Evolutionary conservation across 1,140 invertebrate genomes (phyloP).

Genomic region (fruit fly (Drosophila melanogaster)): Release_6_plus_ISO1_MT NT_037436.4:14637501-14638000

Average conservation of each 20-base stretch:
- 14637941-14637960: constrained; percentile 16
- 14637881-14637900: constrained; percentile 47
- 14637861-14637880: constrained; percentile 20
- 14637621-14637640: constrained; percentile 5
- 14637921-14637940: constrained; percentile 50
- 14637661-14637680: constrained; percentile 14
- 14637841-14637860: constrained; percentile 47
- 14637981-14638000: constrained; percentile 49
- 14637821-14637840: constrained; percentile 41
- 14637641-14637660: constrained; percentile 1
- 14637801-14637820: constrained; percentile 16
- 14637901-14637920: constrained; percentile 47
- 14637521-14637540: neutral
- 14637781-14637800: constrained; percentile 28
- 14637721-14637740: constrained; percentile 30
- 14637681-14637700: constrained; percentile 8
- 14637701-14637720: constrained; percentile 36
- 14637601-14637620: constrained; percentile 3
- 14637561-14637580: constrained; percentile 2
- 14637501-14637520: too few relatives aligned
- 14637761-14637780: constrained; percentile 4
- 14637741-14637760: constrained; percentile 29
- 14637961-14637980: constrained; percentile 35
- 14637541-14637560: neutral
- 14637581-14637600: constrained; percentile 12